Base-by-base conservation (phyloP, 2,113 vertebrate species). In the Apodemus speciosus region DNA sequence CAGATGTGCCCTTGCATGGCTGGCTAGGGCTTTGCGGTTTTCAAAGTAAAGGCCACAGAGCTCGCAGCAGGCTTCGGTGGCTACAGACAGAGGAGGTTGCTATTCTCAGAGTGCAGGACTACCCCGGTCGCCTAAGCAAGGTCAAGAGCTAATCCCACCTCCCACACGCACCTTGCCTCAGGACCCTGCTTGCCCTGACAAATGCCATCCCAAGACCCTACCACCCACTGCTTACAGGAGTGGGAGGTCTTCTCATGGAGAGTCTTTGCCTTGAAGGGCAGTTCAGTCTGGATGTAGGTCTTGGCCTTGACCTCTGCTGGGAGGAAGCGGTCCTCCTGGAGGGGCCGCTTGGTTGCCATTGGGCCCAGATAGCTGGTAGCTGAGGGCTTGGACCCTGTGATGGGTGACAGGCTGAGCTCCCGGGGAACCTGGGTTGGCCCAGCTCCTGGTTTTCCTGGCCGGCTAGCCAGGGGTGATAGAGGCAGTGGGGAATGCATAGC, bases 31-130 rank as follows among this genome's bases (percentile, higher is more conserved):
- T 96, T 99, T 99, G 9, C 99, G 98, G 98, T 99, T 99, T 97
- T 99, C 99, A 62, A 99, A 99, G 98, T 98, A 99, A 93, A 99
- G 99, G 51, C 99, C 99, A 9, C 99, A 99, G 13, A 99, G 98
- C 98, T 99, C 99, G 14, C 99, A 99, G 96, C 99, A 99, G 69
- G 99, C 99, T 95, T 99, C 99, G 85, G 97, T 97, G 93, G 97
- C 97, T 98, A 95, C 90, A 88, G 95, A 94, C 89, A 95, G 95
- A 97, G 76, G 94, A 56, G 92, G 92, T 87, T 71, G 91, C 94
- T 46, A 89, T 79, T 80, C 90, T 2, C 16, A 84, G 46, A 32
- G 64, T 85, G 69, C 92, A 75, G 40, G 64, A 15, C 81, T 27
- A 85, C 93, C 95, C 95, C 90, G 83, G 90, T 18, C 64, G 88